These are phyloP conservation scores for Phrynocephalus versicolor DNA, from an alignment of 2,113 vertebrate species.

Conservation along the genomic window DNA sequence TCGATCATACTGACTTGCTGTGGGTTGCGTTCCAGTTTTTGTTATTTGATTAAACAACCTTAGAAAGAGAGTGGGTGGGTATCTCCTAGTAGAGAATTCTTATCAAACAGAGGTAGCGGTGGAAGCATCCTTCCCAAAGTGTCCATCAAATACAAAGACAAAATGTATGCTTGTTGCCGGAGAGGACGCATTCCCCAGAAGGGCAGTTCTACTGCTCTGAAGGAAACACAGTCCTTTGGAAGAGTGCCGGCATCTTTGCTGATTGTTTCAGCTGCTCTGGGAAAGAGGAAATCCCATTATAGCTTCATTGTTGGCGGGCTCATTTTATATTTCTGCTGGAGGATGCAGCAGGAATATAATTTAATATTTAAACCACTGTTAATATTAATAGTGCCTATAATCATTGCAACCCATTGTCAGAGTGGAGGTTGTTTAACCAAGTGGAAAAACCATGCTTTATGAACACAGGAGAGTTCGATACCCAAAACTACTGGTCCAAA, in stretches of 20 bases:
- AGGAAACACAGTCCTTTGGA: conserved; percentile 8
- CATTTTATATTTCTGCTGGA: neutral
- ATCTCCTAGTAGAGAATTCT: neutral
- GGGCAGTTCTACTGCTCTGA: neutral
- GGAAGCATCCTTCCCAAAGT: neutral
- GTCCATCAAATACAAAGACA: neutral
- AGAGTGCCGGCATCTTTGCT: neutral
- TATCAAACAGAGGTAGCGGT: neutral
- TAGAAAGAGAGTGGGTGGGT: neutral
- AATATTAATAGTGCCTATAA: neutral
- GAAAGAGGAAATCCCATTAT: conserved; percentile 23
- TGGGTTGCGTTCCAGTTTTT: neutral
- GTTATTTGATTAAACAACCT: neutral
- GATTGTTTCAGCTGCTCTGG: conserved; percentile 4
- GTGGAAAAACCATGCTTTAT: neutral
- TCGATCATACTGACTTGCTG: neutral
- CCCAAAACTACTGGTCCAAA: neutral
- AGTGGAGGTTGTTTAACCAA: neutral
- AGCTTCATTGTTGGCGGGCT: conserved; percentile 4
- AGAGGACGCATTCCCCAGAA: neutral
- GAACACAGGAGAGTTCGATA: neutral
- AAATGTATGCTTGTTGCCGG: neutral
- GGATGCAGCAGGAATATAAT: neutral
- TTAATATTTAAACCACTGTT: neutral
- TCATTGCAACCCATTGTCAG: neutral